These are phyloP conservation scores for Troilus luridus DNA, from an alignment of 2,888 invertebrate genomes.

Conservation along the genomic window DNA sequence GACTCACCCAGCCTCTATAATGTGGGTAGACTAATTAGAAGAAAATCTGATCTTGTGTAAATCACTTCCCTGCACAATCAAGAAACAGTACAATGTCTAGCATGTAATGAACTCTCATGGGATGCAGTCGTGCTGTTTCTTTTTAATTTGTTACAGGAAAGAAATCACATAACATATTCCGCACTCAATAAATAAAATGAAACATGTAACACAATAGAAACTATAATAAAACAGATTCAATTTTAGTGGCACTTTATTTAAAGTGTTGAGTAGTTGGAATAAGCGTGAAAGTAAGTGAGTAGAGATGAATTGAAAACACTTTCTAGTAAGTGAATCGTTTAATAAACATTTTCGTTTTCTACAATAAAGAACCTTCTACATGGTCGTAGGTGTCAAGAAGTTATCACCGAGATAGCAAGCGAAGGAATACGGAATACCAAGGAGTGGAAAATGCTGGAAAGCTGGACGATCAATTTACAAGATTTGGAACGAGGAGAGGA, in stretches of 20 bases:
- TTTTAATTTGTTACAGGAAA: not conserved
- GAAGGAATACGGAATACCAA: not conserved
- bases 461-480: not conserved
- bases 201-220: not conserved
- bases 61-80: too few species aligned
- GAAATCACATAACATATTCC: not conserved
- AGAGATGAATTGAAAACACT: constrained; percentile 3
- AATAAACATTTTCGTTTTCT: constrained; percentile 21
- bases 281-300: not conserved
- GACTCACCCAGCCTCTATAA: too few species aligned
- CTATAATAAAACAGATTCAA: not conserved
- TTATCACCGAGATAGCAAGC: not conserved
- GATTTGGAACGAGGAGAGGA: not conserved
- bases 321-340: not conserved
- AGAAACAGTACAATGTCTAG: too few species aligned
- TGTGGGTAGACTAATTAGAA: too few species aligned
- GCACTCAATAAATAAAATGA: not conserved
- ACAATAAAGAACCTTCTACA: constrained; percentile 2
- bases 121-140: not conserved
- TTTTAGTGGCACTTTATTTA: not conserved
- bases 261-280: not conserved
- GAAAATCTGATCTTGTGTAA: too few species aligned
- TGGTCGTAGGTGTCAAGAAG: constrained; percentile 2
- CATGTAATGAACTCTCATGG: too few species aligned
- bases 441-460: constrained; percentile 6